Base-by-base conservation (phyloP, 2,113 vertebrate species). In the Hippocampus zosterae region DNA sequence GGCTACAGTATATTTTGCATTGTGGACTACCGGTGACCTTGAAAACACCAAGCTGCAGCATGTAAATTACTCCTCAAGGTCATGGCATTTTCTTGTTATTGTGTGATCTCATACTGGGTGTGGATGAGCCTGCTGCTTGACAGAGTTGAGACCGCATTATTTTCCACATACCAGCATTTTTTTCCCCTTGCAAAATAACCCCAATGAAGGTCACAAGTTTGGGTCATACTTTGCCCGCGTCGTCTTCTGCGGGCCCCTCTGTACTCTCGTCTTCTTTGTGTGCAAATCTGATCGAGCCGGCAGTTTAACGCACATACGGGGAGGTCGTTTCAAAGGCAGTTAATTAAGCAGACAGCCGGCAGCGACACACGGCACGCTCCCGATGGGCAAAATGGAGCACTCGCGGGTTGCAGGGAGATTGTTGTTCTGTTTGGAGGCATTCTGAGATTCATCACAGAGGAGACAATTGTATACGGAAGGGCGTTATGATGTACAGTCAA, bases 301-400 rank as follows among this genome's bases (percentile, higher is more conserved):
- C 46, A 48, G 55, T 63, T 25, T 59, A 25, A 55, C 53, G 55
- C 66, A 69, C 63, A 52, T 3, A 61, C 53, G 8, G 21, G 74
- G 41, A 68, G 70, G 71, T 76, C 59, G 48, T 78, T 68, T 78
- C 69, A 69, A 73, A 81, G 67, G 21, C 55, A 4, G 65, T 66
- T 76, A 61, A 78, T 78, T 70, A 64, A 65, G 67, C 61, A 62
- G 61, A 21, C 42, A n/a, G 50, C 52, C 37, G 19, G n/a, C 8
- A 0, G 55, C 23, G 18, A 37, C n/a, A 9, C 68, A 61, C 40
- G 16, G 57, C 33, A 15, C 33, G n/a, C 15, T 69, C 42, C 42
- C 33, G 27, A 67, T 33, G 27, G n/a, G 55, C 27, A 44, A 52
- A 44, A 16, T 1, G n/a, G 46, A 23, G 55, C 62, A 25, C 33